Percentiles rank a stretch among this genome's conserved stretches.
Evolutionary conservation across 2,113 vertebrate species (phyloP).

Genomic region (Mixornis gularis): DNA sequence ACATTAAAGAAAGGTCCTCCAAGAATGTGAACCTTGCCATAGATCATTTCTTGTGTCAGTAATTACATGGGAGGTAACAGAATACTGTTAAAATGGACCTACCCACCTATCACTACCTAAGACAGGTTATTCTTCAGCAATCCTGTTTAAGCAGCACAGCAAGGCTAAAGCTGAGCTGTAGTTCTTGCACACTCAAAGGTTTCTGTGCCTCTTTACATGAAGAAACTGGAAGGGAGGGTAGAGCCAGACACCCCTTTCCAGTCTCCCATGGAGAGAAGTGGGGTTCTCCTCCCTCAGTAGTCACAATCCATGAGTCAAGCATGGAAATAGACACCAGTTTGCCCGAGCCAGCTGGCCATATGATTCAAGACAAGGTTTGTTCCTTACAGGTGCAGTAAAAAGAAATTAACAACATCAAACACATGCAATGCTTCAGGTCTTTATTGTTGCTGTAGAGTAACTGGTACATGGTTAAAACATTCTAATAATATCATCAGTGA

Average conservation of each 20-base stretch:
- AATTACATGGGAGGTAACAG: background rate
- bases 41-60: background rate
- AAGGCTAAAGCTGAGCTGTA: background rate
- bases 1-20: background rate
- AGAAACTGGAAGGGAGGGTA: background rate
- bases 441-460: slow-evolving; percentile 68
- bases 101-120: background rate
- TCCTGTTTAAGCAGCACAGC: background rate
- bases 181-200: background rate
- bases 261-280: background rate
- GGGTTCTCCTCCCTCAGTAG: background rate
- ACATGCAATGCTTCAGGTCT: slow-evolving; percentile 23
- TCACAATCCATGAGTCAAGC: background rate
- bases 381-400: background rate
- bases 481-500: slow-evolving; percentile 34
- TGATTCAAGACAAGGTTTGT: fast-evolving
- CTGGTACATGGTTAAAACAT: slow-evolving; percentile 55
- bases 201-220: background rate
- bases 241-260: background rate
- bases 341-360: background rate
- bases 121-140: background rate
- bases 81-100: background rate
- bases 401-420: background rate
- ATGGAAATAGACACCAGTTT: fast-evolving
- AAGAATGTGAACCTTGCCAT: fast-evolving